Base-by-base conservation (phyloP, 2,113 vertebrate species). In the Malaclemys terrapin region DNA sequence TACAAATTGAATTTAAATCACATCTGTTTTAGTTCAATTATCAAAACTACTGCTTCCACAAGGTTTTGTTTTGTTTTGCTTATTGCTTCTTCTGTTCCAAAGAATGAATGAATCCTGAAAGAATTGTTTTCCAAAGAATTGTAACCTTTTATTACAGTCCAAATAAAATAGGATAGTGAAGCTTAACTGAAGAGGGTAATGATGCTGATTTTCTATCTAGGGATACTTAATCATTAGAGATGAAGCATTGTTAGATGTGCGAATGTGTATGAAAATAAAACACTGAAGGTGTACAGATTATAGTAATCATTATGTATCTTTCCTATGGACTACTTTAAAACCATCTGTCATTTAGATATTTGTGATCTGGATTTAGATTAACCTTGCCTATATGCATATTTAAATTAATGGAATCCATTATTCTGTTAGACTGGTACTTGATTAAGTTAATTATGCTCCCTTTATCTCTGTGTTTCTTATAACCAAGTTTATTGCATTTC, bases 11-110 rank as follows among this genome's bases (percentile, higher is more conserved):
- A 42, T 83, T 93, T 86, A 90, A 94, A 59, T 91, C 93, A 38
- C 59, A 62, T 42, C 1, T 89, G 76, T 89, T 96, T 97, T 72
- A 89, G 7, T 94, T 89, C 49, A 96, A 45, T 94, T 94, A 95
- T 76, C 6, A 93, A 79, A 94, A 79, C 1, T 76, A 76, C 24
- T 91, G 9, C 8, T 95, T 94, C 54, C 59, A 65, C 69, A 2
- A 54, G 96, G 8, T 83, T 97, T 94, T 12, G 93, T 93, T 96
- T 52, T 52, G 13, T 31, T 96, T 93, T 10, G 24, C 56, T 95
- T 52, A 76, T 86, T 95, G 24, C 13, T 93, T 5, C 11, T 88
- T 84, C 80, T 92, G 24, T 29, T 93, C 19, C 82, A 45, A 89
- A 87, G 52, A 94, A 54, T 69, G 10, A 95, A 59, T 57, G 9